phyloP scores from a whole-genome alignment of 2,113 vertebrate genomes.

The Menura novaehollandiae region DNA sequence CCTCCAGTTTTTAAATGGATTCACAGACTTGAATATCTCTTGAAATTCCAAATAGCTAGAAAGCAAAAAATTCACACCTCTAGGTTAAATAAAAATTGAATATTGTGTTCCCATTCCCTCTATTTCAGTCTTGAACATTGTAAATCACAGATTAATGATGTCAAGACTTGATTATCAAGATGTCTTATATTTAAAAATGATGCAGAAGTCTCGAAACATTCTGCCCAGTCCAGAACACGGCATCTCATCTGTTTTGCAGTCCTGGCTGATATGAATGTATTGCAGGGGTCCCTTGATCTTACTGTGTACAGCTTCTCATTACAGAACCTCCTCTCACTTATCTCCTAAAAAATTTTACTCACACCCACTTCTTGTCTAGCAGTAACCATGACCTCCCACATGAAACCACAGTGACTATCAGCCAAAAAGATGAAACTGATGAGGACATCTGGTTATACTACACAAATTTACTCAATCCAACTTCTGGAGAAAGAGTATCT shows the following conservation, averaged over 20 bases:
- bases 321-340: neutral
- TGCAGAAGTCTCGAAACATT: neutral
- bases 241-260: neutral
- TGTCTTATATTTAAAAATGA: neutral
- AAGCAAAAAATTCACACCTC: neutral
- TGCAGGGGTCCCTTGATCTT: neutral
- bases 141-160: neutral
- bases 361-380: neutral
- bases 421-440: neutral
- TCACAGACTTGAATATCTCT: neutral
- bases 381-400: slow-evolving; percentile 14
- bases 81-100: neutral
- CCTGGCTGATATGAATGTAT: neutral
- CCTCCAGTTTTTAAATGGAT: neutral
- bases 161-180: neutral
- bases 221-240: neutral
- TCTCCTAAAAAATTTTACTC: neutral
- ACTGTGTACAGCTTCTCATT: neutral
- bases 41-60: neutral
- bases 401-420: neutral
- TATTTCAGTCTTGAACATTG: neutral
- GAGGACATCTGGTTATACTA: neutral
- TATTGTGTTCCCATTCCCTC: neutral
- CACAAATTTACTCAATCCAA: neutral
- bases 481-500: slow-evolving; percentile 16